A percentile compares a stretch with the other conserved stretches of the same genome.
Evolutionary conservation across 2,797 vertebrate species (phyloP).

Genomic region (Mus minutoides): DNA sequence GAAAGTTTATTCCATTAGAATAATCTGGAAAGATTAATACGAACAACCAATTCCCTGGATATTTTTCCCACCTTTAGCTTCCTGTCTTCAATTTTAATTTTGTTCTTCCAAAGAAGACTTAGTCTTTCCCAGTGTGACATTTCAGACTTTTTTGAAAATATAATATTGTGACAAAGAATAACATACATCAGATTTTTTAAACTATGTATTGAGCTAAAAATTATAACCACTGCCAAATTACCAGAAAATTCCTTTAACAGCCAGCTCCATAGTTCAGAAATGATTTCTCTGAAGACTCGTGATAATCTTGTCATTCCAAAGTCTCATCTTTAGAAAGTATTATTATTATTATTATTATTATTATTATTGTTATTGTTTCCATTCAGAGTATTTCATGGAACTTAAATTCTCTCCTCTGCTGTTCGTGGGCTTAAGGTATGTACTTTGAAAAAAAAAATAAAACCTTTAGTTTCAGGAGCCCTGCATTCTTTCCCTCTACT

Average conservation of each 20-base stretch:
- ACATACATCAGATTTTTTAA: constrained; percentile 35
- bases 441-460: constrained; percentile 62
- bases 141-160: constrained; percentile 69
- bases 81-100: constrained; percentile 58
- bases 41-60: not conserved
- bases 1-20: not conserved
- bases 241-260: constrained; percentile 70
- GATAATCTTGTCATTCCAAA: constrained; percentile 75
- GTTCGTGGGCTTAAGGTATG: constrained; percentile 46
- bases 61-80: not conserved
- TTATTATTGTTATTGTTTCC: constrained; percentile 65
- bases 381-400: constrained; percentile 66
- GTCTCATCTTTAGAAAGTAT: constrained; percentile 52
- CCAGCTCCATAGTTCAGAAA: constrained; percentile 70
- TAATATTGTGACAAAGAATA: constrained; percentile 66
- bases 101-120: constrained; percentile 19
- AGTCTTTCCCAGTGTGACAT: constrained; percentile 25
- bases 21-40: not conserved
- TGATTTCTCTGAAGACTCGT: constrained; percentile 67
- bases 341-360: not conserved
- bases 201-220: constrained; percentile 52
- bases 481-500: constrained; percentile 72
- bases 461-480: constrained; percentile 70
- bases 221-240: constrained; percentile 69
- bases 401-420: constrained; percentile 50